Evolutionary conservation across 2,888 invertebrate species (phyloP).

Genomic region (Calameuta pallipes): DNA sequence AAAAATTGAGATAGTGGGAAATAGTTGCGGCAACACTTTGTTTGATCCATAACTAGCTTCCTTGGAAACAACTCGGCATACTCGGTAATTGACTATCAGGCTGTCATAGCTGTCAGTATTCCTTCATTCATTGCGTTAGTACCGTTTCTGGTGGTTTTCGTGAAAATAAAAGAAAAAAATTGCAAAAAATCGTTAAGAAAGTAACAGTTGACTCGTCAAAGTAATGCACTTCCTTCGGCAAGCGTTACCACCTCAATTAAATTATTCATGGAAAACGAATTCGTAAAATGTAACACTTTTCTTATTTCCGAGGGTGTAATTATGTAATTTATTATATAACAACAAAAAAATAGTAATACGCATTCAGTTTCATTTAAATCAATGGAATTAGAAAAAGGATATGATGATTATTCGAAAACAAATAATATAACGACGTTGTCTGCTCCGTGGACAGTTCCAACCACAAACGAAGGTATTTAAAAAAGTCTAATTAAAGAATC

Average conservation of each 20-base stretch:
- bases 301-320: neutral
- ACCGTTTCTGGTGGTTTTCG: neutral
- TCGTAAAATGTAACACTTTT: too few species aligned
- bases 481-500: conserved; percentile 8
- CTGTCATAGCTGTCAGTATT: conserved; percentile 1
- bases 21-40: conserved; percentile 13
- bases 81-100: conserved; percentile 23
- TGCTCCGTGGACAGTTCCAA: conserved; percentile 18
- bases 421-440: conserved; percentile 16
- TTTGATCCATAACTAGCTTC: conserved; percentile 34
- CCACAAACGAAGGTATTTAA: conserved; percentile 27
- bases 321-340: neutral
- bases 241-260: too few species aligned
- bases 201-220: conserved; percentile 8
- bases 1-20: too few species aligned
- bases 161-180: neutral
- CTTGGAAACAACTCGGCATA: conserved; percentile 30
- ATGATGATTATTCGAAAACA: conserved; percentile 23
- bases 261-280: too few species aligned
- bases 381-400: conserved; percentile 29
- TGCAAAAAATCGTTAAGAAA: conserved; percentile 14
- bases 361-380: conserved; percentile 31
- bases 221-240: neutral
- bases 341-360: conserved; percentile 15
- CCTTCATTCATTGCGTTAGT: neutral